Evolutionary conservation across 2,113 vertebrate genomes (phyloP).

Genomic region (Sebastes schlegelii): DNA sequence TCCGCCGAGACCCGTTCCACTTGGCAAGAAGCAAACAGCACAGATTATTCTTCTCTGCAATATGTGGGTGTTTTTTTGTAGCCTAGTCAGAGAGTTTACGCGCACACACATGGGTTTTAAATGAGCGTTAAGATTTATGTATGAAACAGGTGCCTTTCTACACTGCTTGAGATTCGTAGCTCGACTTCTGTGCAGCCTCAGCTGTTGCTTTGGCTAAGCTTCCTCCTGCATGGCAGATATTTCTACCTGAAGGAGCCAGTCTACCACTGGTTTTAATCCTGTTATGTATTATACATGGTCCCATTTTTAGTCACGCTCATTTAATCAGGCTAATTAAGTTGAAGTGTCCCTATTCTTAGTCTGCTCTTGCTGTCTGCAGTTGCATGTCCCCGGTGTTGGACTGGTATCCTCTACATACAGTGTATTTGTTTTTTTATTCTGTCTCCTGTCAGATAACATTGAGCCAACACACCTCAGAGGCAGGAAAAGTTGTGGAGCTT

Average conservation of each 20-base stretch:
- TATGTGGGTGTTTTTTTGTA: conserved; percentile 37
- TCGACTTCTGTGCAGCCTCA: neutral
- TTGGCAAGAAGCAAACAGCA: conserved; percentile 63
- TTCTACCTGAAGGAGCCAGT: conserved; percentile 20
- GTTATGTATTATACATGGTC: conserved; percentile 57
- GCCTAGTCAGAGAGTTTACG: conserved; percentile 3
- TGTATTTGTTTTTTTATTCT: conserved; percentile 1
- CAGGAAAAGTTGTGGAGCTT: conserved; percentile 37
- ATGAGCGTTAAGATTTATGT: conserved; percentile 4
- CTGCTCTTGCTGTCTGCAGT: conserved; percentile 28
- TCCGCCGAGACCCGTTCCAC: conserved; percentile 70
- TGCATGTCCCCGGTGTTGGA: conserved; percentile 18
- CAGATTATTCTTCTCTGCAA: conserved; percentile 39
- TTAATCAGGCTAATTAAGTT: conserved; percentile 66
- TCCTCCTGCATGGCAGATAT: conserved; percentile 17
- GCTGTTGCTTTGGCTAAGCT: conserved; percentile 17
- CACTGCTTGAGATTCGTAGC: neutral
- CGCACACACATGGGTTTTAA: neutral
- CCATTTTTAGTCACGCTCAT: conserved; percentile 59
- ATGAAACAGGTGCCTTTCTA: conserved; percentile 26
- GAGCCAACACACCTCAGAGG: conserved; percentile 27
- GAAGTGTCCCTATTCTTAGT: conserved; percentile 51
- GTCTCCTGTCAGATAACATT: conserved; percentile 2
- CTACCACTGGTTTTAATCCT: conserved; percentile 38
- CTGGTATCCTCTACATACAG: neutral